A percentile compares a stretch with the other conserved stretches of the same genome.
These are phyloP conservation scores for Boloria euphrosyne DNA, from an alignment of 2,888 invertebrate genomes.

Conservation along the genomic window DNA sequence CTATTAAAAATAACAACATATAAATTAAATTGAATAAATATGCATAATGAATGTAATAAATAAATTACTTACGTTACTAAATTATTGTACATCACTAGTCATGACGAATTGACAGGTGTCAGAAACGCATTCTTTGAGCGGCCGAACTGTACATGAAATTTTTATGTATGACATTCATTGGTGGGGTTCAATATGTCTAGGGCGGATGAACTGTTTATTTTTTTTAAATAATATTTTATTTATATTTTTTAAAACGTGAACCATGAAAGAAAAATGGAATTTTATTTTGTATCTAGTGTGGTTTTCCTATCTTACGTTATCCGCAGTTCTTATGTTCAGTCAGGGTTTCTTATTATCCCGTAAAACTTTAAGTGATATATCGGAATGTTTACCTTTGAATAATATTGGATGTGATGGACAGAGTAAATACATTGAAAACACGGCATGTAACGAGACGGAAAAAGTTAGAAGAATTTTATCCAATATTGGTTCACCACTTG, in stretches of 20 bases:
- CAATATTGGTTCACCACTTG: conserved; percentile 62
- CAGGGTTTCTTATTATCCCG: conserved; percentile 94
- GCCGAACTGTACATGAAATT: too few species aligned
- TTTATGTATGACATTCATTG: conserved; percentile 2
- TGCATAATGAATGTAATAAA: too few species aligned
- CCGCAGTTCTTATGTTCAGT: conserved; percentile 90
- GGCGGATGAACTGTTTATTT: conserved; percentile 18
- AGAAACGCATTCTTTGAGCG: too few species aligned
- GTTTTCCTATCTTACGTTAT: conserved; percentile 88
- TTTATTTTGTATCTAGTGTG: conserved; percentile 89
- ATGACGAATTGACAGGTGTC: too few species aligned
- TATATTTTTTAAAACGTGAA: conserved; percentile 30
- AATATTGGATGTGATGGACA: conserved; percentile 70
- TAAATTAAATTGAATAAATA: too few species aligned
- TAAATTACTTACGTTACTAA: too few species aligned
- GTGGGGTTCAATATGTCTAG: conserved; percentile 13
- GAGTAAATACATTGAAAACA: conserved; percentile 46
- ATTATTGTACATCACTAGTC: too few species aligned
- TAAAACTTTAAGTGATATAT: conserved; percentile 85
- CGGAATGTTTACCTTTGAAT: conserved; percentile 79
- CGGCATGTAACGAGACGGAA: conserved; percentile 57
- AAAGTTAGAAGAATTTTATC: conserved; percentile 64
- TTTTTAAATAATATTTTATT: conserved; percentile 31
- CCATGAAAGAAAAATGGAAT: conserved; percentile 82
- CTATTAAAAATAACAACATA: too few species aligned